Evolutionary conservation across 2,797 vertebrate species (phyloP).

Genomic region (Macrochelys suwanniensis): DNA sequence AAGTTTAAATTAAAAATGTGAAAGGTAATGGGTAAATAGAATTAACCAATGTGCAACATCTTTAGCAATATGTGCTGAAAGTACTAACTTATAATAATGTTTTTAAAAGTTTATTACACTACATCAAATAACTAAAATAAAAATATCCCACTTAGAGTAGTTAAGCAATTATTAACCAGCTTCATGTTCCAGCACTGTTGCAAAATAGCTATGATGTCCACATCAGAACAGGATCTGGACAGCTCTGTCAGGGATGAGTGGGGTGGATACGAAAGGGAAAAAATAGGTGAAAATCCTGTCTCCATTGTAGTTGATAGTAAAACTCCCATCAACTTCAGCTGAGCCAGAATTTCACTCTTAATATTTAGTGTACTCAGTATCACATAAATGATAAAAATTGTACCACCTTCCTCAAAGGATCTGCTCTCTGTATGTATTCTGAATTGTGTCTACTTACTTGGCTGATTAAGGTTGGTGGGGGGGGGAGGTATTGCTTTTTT

Average conservation of each 20-base stretch:
- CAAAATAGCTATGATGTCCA: too few species aligned
- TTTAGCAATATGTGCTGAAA: too few species aligned
- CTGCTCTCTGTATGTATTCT: not conserved
- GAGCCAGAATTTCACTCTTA: not conserved
- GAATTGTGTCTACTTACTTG: not conserved
- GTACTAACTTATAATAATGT: too few species aligned
- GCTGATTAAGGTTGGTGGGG: not conserved
- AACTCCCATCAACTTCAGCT: not conserved
- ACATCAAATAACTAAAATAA: not conserved
- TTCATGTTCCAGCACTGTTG: too few species aligned
- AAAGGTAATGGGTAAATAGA: not conserved
- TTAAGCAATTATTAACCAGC: too few species aligned
- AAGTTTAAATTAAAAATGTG: not conserved
- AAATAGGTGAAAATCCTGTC: not conserved
- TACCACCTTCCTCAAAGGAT: not conserved
- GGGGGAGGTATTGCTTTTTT: not conserved
- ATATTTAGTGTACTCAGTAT: not conserved
- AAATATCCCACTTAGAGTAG: not conserved
- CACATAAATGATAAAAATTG: not conserved
- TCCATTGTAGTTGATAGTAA: too few species aligned
- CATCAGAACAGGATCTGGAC: too few species aligned
- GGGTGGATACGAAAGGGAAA: not conserved
- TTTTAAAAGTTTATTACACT: too few species aligned
- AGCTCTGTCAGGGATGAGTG: too few species aligned
- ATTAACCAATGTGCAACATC: not conserved